Conservation (phyloP, 2,888 invertebrate genomes). For the Epistrophe grossulariae region DNA sequence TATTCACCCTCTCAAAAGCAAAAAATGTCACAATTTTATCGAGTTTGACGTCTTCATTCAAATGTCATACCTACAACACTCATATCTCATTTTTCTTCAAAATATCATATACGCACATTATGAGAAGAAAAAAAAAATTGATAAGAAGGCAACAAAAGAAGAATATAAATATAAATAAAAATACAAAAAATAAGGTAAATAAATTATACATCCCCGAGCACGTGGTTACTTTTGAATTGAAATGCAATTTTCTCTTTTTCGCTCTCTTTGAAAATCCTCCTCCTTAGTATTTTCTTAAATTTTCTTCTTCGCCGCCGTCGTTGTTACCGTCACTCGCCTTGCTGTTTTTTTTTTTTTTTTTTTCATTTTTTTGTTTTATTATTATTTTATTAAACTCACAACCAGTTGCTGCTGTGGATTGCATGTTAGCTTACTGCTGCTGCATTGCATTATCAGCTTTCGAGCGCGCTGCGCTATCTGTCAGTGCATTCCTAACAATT, state of each 20-base stretch:
- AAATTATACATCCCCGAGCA: conserved; percentile 72
- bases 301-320: conserved; percentile 41
- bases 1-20: conserved; percentile 2
- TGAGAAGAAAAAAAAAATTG: conserved; percentile 19
- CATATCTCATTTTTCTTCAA: conserved; percentile 59
- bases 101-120: conserved; percentile 49
- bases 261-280: conserved; percentile 74
- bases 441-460: conserved; percentile 54
- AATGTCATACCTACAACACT: conserved; percentile 20
- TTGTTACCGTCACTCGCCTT: not conserved
- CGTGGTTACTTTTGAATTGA: conserved; percentile 71
- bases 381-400: conserved; percentile 45
- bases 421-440: conserved; percentile 45
- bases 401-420: conserved; percentile 68
- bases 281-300: conserved; percentile 67
- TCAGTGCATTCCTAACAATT: conserved; percentile 45
- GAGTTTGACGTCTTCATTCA: conserved; percentile 38
- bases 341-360: not conserved
- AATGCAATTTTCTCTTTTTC: conserved; percentile 76
- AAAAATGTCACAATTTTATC: not conserved
- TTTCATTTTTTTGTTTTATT: not conserved
- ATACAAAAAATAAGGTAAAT: conserved; percentile 47
- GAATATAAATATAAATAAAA: conserved; percentile 39
- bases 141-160: conserved; percentile 39
- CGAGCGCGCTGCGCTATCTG: conserved; percentile 53